Conservation (phyloP, 2,888 invertebrate genomes). For the Calliopum simillimum region DNA sequence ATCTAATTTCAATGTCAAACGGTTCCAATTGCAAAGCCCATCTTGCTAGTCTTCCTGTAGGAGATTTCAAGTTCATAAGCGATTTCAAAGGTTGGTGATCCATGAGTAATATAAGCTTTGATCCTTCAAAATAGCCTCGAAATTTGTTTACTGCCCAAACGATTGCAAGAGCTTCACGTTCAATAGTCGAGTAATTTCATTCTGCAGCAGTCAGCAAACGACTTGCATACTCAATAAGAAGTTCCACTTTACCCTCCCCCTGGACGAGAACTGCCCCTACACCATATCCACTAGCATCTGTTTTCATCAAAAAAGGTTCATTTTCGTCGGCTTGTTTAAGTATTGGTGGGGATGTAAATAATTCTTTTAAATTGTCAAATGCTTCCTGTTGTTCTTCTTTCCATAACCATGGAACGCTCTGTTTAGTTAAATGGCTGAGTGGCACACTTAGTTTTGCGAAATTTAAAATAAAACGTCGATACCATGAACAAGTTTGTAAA, state of each 20-base stretch:
- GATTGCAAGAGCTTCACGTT: constrained; percentile 62
- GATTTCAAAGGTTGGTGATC: constrained; percentile 63
- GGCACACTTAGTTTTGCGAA: constrained; percentile 47
- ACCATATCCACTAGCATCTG: constrained; percentile 55
- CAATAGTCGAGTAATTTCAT: constrained; percentile 62
- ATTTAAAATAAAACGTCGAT: constrained; percentile 7
- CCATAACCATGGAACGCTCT: constrained; percentile 38
- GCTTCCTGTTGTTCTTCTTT: constrained; percentile 18
- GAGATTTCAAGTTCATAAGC: constrained; percentile 63
- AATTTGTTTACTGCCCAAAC: constrained; percentile 44
- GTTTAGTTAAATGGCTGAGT: constrained; percentile 41
- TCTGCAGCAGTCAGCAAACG: constrained; percentile 53
- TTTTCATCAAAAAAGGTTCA: constrained; percentile 52
- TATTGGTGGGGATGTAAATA: constrained; percentile 47
- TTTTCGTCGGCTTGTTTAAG: constrained; percentile 46
- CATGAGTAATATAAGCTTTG: constrained; percentile 52
- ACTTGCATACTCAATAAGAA: constrained; percentile 52
- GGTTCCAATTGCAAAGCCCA: constrained; percentile 65
- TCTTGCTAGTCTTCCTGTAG: constrained; percentile 63
- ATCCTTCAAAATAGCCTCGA: constrained; percentile 28
- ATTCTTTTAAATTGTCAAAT: constrained; percentile 30
- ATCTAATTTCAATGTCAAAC: too few species aligned
- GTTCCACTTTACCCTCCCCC: constrained; percentile 46
- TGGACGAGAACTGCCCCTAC: constrained; percentile 43
- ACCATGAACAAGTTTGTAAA: too few species aligned